Conservation (phyloP, 1,140 invertebrate species). For the Hycleus phaleratus region DNA sequence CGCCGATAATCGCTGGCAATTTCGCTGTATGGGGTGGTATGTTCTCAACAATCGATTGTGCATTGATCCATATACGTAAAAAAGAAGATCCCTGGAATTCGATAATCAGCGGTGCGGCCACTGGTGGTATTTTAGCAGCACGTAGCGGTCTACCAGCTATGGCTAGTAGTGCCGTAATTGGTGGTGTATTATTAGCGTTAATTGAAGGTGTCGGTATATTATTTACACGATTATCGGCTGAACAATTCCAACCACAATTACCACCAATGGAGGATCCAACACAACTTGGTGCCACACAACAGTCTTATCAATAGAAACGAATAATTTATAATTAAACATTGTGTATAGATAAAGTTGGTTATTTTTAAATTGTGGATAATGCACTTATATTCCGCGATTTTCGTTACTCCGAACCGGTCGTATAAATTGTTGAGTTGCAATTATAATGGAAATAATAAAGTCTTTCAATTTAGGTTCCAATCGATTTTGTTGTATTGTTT, state of each 20-base stretch:
- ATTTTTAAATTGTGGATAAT: neutral
- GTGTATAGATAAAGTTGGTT: neutral
- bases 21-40: constrained; percentile 93
- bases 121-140: constrained; percentile 90
- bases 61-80: constrained; percentile 85
- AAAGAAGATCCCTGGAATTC: constrained; percentile 99
- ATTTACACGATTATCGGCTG: constrained; percentile 80
- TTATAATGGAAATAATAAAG: too few species aligned
- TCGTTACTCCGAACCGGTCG: too few species aligned
- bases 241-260: constrained; percentile 77
- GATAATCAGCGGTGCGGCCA: constrained; percentile 92
- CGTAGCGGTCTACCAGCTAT: constrained; percentile 92
- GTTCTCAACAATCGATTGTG: constrained; percentile 96
- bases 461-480: too few species aligned
- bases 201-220: constrained; percentile 96
- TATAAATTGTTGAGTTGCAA: too few species aligned
- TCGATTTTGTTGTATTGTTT: too few species aligned
- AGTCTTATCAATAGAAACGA: constrained; percentile 21
- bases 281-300: constrained; percentile 24
- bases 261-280: constrained; percentile 65
- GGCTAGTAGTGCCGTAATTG: constrained; percentile 91
- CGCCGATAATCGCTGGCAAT: constrained; percentile 87
- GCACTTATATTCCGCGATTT: too few species aligned
- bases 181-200: constrained; percentile 85
- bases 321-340: neutral